Conservation (phyloP, 1,140 invertebrate species). For the Lasioglossum albipes region DNA sequence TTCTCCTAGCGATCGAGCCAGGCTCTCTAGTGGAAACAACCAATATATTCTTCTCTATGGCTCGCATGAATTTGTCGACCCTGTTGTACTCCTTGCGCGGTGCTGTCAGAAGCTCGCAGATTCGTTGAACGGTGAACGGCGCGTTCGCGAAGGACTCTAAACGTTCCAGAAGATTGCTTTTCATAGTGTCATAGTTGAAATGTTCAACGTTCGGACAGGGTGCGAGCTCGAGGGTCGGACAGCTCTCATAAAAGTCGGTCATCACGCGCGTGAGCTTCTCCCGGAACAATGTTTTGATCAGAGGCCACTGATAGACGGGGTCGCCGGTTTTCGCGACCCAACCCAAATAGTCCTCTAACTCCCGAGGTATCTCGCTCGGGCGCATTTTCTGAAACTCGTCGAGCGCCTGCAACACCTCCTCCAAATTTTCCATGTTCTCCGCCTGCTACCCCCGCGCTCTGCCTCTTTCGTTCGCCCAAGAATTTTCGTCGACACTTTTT, state of each 20-base stretch:
- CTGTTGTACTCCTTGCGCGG: slow-evolving; percentile 97
- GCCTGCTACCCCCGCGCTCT: slow-evolving; percentile 34
- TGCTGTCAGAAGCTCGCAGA: slow-evolving; percentile 94
- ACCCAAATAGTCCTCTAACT: slow-evolving; percentile 93
- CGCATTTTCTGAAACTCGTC: slow-evolving; percentile 93
- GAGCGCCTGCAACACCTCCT: slow-evolving; percentile 89
- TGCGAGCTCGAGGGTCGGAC: slow-evolving; percentile 86
- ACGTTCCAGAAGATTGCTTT: slow-evolving; percentile 89
- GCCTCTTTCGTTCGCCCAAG: slow-evolving; percentile 29
- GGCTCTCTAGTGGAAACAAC: slow-evolving; percentile 97
- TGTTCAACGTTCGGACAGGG: slow-evolving; percentile 93
- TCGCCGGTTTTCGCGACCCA: slow-evolving; percentile 96
- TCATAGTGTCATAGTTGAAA: slow-evolving; percentile 95
- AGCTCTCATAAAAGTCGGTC: slow-evolving; percentile 91
- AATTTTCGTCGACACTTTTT: slow-evolving; percentile 2
- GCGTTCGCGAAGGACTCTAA: slow-evolving; percentile 92
- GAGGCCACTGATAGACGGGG: slow-evolving; percentile 94
- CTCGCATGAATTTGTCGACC: slow-evolving; percentile 97
- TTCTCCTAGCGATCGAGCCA: slow-evolving; percentile 81
- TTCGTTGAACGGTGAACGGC: slow-evolving; percentile 97
- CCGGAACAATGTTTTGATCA: slow-evolving; percentile 92
- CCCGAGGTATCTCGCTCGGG: slow-evolving; percentile 90
- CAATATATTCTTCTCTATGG: slow-evolving; percentile 95
- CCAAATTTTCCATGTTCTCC: slow-evolving; percentile 88
- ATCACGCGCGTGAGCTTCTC: slow-evolving; percentile 93